Evolutionary conservation across 2,888 invertebrate species (phyloP), one percentile per base, ranked within the genome.

Genomic region (Acanthoscelides obtectus): DNA sequence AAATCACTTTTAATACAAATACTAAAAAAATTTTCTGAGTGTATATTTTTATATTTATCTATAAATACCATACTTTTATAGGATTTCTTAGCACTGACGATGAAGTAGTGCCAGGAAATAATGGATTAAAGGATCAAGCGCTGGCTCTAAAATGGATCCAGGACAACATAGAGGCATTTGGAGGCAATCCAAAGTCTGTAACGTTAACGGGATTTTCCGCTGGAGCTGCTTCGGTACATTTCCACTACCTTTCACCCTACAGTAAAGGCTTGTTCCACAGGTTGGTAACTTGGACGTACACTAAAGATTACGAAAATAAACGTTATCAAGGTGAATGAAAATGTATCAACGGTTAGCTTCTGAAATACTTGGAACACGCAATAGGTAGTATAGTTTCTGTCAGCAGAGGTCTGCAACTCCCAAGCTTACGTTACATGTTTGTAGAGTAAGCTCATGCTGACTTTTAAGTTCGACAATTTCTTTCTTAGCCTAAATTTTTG

Each of bases 231-330:
- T 83, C 83, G 72, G 83, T 83, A 1, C 83, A 84, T 70, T 81
- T 81, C 45, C 84, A 84, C 73, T 83, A 82, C 73, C 75, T 84
- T 22, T 84, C 84, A 0, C 80, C 80, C n/a, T 25, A 79, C 67
- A 83, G 83, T 4, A 77, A 77, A 73, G 81, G 77, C 70, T 84
- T 87, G 17, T 90, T 90, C 79, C 81, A 86, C 75, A 85, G 25
- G 25, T 25, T 3, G 3, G 25, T 25, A 25, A 5, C 25, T 25
- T 5, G 25, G 3, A 25, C 3, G 25, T n/a, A n/a, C n/a, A n/a
- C n/a, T n/a, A n/a, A n/a, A n/a, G n/a, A n/a, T n/a, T n/a, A n/a
- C n/a, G n/a, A n/a, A n/a, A n/a, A n/a, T n/a, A n/a, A n/a, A n/a
- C n/a, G n/a, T n/a, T n/a, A n/a, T n/a, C n/a, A n/a, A n/a, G n/a